These are phyloP conservation scores for Cephus pygmeus DNA, from an alignment of 2,888 invertebrate genomes.

Conservation along the genomic window DNA sequence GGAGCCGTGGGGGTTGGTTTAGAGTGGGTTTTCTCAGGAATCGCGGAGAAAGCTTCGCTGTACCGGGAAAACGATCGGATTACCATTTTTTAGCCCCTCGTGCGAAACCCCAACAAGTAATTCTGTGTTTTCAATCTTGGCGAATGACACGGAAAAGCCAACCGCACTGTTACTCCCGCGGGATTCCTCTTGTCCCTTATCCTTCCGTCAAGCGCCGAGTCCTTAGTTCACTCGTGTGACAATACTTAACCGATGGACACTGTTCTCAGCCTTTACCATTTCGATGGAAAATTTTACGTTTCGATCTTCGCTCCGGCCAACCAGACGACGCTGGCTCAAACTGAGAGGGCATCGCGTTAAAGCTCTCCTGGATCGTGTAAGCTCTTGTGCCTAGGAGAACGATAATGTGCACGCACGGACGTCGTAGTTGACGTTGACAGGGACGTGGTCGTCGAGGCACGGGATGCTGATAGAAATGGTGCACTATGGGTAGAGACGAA, in stretches of 20 bases:
- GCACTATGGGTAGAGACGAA: background rate
- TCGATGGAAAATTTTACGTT: too few species aligned
- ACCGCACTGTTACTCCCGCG: slow-evolving; percentile 4
- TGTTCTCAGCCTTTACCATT: too few species aligned
- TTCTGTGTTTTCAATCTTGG: slow-evolving; percentile 49
- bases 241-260: too few species aligned
- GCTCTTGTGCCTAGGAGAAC: too few species aligned
- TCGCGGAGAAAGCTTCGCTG: slow-evolving; percentile 12
- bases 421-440: too few species aligned
- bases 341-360: too few species aligned
- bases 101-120: slow-evolving; percentile 35
- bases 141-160: slow-evolving; percentile 45
- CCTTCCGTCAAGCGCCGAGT: background rate
- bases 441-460: too few species aligned
- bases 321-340: too few species aligned
- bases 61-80: slow-evolving; percentile 44
- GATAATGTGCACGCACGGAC: too few species aligned
- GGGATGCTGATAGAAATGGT: too few species aligned
- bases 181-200: background rate
- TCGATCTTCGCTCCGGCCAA: too few species aligned
- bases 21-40: slow-evolving; percentile 8
- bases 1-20: background rate
- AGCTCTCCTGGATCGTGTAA: too few species aligned
- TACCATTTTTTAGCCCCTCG: slow-evolving; percentile 46
- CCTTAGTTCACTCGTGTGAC: background rate